These are phyloP conservation scores for Marcusenius ussheri DNA, from an alignment of 2,113 vertebrate genomes.

Conservation along the genomic window DNA sequence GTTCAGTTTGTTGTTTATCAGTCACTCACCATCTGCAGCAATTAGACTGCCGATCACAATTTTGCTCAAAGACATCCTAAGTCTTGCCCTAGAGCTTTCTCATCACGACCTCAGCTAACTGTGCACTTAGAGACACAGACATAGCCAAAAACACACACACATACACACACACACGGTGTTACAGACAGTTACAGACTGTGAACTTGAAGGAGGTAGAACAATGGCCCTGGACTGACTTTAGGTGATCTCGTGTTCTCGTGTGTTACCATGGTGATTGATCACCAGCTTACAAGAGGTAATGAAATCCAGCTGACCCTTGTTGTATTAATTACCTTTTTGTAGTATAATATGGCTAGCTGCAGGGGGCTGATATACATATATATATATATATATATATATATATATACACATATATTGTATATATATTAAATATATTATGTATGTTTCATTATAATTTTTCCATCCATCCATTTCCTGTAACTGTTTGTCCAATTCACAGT, in stretches of 20 bases:
- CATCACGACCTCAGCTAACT: constrained; percentile 22
- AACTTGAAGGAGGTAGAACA: neutral
- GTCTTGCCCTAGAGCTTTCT: neutral
- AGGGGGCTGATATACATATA: neutral
- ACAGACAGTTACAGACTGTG: neutral
- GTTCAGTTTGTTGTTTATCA: neutral
- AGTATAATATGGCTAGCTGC: neutral
- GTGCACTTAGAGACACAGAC: constrained; percentile 25
- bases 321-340: neutral
- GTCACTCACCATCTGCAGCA: neutral
- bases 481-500: neutral
- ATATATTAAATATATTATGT: too few species aligned
- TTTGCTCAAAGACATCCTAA: neutral
- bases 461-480: neutral
- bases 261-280: neutral
- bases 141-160: neutral
- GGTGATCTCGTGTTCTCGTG: neutral
- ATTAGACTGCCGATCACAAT: neutral
- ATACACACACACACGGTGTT: neutral
- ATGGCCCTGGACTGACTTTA: neutral
- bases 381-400: too few species aligned
- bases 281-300: neutral
- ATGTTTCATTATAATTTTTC: neutral
- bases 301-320: neutral
- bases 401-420: too few species aligned